Evolutionary conservation across 1,140 invertebrate genomes (phyloP), one percentile per base, ranked within the genome.

Genomic region (Leptinotarsa texana): DNA sequence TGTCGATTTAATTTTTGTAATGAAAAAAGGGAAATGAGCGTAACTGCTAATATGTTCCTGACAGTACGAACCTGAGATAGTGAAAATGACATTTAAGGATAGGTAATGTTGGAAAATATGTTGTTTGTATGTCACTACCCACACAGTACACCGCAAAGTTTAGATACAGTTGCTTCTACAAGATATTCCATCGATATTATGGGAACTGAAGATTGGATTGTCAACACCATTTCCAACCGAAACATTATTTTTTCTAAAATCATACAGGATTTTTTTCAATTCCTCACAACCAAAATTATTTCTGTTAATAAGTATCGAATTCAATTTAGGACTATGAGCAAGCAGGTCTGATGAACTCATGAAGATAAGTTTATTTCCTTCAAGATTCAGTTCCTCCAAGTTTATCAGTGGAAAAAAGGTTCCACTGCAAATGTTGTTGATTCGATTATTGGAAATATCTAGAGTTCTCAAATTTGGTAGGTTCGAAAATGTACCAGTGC

Each of bases 401-500:
- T 69, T 69, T 17, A 47, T 15, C 17, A 69, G 33, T 21, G 67
- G 67, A 21, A 33, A 42, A 21, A 69, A n/a, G 1, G 15, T 13
- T n/a, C 13, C 24, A 48, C 27, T 27, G 33, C 67, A 69, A 2
- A 69, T 18, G 5, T 17, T 18, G 13, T 69, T 17, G 42, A 48
- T 17, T 69, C 17, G 15, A 49, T 72, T 72, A 13, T 72, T 71
- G 3, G 69, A 75, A 18, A 72, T 49, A 66, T 72, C 74, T 27
- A 75, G 48, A 24, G 15, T 42, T 63, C 48, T 63, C 48, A 75
- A 51, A 51, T 61, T 66, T 66, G 65, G 61, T 21, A 75, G 48
- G 27, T 72, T 71, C 2, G 74, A 66, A 57, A 75, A 75, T 27
- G 69, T 72, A 15, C 69, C 74, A 72, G 65, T 65, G 18, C 49